Conservation (phyloP, 2,113 vertebrate genomes). For the Hystrix brachyura region DNA sequence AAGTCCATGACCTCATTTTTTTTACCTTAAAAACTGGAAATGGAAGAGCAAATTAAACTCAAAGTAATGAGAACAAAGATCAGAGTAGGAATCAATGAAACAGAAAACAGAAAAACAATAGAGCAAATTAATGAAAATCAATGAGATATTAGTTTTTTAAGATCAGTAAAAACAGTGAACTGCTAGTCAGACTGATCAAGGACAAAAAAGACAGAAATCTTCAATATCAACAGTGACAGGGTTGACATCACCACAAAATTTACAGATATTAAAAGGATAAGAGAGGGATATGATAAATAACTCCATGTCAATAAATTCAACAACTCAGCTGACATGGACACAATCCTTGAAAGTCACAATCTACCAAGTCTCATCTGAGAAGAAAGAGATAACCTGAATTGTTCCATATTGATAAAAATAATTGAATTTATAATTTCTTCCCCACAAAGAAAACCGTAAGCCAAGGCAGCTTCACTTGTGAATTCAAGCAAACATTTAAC, state of each 20-base stretch:
- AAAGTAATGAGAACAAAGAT: conserved; percentile 27
- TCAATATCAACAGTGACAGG: neutral
- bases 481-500: neutral
- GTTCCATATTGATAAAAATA: neutral
- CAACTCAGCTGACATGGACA: conserved; percentile 5
- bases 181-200: neutral
- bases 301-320: neutral
- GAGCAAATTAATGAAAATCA: neutral
- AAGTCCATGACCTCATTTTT: neutral
- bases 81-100: neutral
- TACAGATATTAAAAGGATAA: neutral
- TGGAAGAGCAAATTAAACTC: neutral
- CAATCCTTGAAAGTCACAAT: neutral
- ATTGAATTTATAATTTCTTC: conserved; percentile 9
- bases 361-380: neutral
- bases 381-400: neutral
- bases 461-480: neutral
- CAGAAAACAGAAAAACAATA: neutral
- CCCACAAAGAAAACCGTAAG: neutral
- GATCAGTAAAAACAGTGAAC: neutral
- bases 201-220: neutral
- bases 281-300: neutral
- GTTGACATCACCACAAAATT: neutral
- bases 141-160: neutral
- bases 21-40: neutral